Evolutionary conservation across 2,797 vertebrate genomes (phyloP).

Genomic region (Sphenodon punctatus): DNA sequence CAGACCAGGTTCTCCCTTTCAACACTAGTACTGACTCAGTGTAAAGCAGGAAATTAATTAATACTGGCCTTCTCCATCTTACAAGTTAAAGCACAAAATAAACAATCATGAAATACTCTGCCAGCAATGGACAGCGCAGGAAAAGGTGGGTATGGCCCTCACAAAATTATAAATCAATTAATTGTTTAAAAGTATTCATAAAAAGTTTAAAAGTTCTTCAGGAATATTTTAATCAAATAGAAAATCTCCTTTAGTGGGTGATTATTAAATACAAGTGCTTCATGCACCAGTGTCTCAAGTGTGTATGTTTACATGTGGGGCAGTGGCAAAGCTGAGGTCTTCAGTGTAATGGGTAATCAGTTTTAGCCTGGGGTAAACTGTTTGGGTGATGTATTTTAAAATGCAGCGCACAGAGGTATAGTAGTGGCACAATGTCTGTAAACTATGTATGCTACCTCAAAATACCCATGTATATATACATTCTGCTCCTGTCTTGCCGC

Average conservation of each 20-base stretch:
- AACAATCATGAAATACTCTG: background rate
- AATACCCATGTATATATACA: background rate
- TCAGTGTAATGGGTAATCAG: too few relatives aligned
- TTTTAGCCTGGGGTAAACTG: too few relatives aligned
- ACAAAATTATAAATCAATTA: background rate
- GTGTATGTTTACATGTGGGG: too few relatives aligned
- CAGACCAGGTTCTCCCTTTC: background rate
- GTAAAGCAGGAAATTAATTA: background rate
- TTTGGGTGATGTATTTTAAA: too few relatives aligned
- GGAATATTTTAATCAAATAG: too few relatives aligned
- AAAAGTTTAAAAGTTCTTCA: background rate
- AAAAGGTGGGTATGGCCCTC: rapidly evolving
- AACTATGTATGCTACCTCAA: too few relatives aligned
- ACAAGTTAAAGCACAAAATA: background rate
- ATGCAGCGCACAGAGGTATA: too few relatives aligned
- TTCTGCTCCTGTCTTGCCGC: background rate
- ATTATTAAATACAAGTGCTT: background rate
- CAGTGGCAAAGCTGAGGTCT: too few relatives aligned
- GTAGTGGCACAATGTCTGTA: too few relatives aligned
- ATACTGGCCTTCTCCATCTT: background rate
- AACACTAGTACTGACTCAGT: background rate
- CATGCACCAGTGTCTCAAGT: background rate
- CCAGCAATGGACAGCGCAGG: background rate
- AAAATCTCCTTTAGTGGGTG: background rate
- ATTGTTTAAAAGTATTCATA: background rate